A percentile compares a stretch with the other conserved stretches of the same genome.
Conservation (phyloP, 2,888 invertebrate genomes). For the Meliscaeva auricollis region DNA sequence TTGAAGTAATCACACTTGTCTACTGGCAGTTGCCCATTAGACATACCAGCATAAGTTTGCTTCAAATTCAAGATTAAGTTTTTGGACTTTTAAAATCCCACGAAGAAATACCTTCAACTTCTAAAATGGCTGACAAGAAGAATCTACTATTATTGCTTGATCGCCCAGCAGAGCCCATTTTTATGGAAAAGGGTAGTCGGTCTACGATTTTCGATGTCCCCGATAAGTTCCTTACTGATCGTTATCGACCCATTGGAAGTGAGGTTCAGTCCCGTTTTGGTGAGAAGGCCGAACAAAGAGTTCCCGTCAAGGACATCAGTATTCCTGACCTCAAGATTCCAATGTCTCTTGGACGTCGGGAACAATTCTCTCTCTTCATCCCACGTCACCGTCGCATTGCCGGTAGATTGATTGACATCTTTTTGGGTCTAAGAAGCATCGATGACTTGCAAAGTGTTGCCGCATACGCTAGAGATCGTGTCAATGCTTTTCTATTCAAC, state of each 20-base stretch:
- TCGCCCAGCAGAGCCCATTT: conserved; percentile 89
- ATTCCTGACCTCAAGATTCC: conserved; percentile 86
- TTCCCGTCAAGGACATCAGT: conserved; percentile 86
- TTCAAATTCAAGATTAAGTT: background rate
- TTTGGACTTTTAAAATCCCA: background rate
- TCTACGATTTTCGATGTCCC: conserved; percentile 86
- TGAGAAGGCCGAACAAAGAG: conserved; percentile 82
- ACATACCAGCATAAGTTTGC: background rate
- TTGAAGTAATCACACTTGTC: conserved; percentile 24
- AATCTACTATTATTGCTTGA: conserved; percentile 88
- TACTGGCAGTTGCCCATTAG: conserved; percentile 24
- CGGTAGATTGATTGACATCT: conserved; percentile 86
- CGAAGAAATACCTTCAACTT: conserved; percentile 76
- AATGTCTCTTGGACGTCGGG: conserved; percentile 86
- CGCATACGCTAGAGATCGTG: conserved; percentile 88
- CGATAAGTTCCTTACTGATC: conserved; percentile 85
- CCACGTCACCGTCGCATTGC: conserved; percentile 87
- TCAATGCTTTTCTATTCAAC: conserved; percentile 91
- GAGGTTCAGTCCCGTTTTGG: conserved; percentile 86
- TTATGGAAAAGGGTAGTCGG: conserved; percentile 88
- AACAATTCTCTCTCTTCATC: conserved; percentile 88
- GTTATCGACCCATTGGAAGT: conserved; percentile 82
- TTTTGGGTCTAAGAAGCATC: conserved; percentile 87
- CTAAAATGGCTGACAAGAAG: conserved; percentile 80
- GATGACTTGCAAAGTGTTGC: conserved; percentile 88